phyloP scores from a whole-genome alignment of 2,113 vertebrate species.

The Lanius ludovicianus region DNA sequence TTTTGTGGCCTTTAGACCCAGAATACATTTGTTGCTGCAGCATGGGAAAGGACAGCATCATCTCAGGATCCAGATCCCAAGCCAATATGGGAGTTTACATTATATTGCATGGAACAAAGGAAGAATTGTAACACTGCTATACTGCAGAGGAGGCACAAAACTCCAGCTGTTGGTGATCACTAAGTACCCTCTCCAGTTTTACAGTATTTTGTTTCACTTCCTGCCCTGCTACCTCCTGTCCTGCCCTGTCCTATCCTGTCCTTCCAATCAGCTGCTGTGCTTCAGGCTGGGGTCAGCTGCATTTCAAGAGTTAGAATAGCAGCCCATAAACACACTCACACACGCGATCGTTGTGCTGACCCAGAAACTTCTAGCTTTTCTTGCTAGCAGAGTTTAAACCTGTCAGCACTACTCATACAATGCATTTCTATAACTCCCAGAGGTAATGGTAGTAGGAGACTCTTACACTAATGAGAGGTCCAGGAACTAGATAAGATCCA shows the following conservation, averaged over 20 bases:
- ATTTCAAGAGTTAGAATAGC: neutral
- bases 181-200: neutral
- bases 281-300: neutral
- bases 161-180: no score
- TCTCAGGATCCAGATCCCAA: neutral
- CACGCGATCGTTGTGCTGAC: accelerated
- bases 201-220: neutral
- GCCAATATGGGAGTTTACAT: neutral
- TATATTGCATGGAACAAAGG: neutral
- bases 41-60: neutral
- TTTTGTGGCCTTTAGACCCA: neutral
- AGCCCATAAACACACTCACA: neutral
- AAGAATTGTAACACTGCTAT: neutral
- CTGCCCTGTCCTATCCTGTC: neutral
- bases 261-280: neutral
- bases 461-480: neutral
- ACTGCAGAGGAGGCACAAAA: neutral
- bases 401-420: neutral
- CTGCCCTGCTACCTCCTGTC: neutral
- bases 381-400: neutral
- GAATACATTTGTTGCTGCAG: neutral
- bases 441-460: neutral
- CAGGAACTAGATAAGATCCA: neutral
- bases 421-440: neutral
- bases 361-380: neutral